Conservation (phyloP, 2,113 vertebrate species). For the Podiceps cristatus region DNA sequence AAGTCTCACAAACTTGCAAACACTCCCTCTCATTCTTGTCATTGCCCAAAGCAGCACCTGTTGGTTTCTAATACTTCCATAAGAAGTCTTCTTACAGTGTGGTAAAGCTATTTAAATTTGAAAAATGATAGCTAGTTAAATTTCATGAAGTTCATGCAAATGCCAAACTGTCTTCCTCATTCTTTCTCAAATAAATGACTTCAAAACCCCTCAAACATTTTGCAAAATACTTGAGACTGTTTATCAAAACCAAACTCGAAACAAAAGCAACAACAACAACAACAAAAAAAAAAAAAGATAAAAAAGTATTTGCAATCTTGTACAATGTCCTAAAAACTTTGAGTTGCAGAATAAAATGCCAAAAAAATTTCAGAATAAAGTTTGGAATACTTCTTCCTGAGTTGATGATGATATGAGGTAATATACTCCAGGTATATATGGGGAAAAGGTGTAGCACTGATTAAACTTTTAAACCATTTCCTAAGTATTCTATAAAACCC, state of each 20-base stretch:
- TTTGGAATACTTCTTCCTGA: conserved; percentile 38
- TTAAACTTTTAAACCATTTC: neutral
- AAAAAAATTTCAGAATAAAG: conserved; percentile 10
- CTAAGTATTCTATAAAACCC: neutral
- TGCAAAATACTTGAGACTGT: conserved; percentile 4
- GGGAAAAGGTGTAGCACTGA: neutral
- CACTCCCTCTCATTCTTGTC: conserved; percentile 62
- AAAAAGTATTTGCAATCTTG: neutral
- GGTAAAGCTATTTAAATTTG: conserved; percentile 42
- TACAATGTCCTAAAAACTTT: neutral
- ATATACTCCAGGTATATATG: neutral
- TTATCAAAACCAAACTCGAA: conserved; percentile 2
- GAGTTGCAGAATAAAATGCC: conserved; percentile 19
- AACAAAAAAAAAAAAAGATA: neutral
- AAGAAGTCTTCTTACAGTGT: neutral
- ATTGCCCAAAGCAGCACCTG: conserved; percentile 62
- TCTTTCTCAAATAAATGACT: neutral
- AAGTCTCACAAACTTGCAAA: conserved; percentile 62
- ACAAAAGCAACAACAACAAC: neutral
- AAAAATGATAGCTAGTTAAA: neutral
- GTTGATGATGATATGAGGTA: neutral
- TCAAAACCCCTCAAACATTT: neutral
- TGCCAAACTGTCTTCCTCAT: neutral
- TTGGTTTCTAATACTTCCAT: conserved; percentile 29
- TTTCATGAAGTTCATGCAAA: conserved; percentile 32